Evolutionary conservation across 92 coral and sea anemone species (phyloP), one percentile per base, ranked within the genome.

Genomic region (Siderastrea radians): DNA sequence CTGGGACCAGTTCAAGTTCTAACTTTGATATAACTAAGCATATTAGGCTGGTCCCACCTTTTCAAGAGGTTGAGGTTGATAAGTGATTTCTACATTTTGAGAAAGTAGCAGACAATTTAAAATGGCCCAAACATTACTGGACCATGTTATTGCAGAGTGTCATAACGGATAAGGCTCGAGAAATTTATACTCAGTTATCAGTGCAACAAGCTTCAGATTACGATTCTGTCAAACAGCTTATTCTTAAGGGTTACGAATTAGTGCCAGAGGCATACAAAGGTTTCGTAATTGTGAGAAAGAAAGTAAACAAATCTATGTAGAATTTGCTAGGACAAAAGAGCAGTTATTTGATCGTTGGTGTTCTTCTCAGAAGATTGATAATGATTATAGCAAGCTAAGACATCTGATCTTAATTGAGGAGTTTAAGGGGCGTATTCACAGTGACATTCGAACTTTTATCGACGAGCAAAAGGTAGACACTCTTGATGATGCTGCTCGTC

Each of bases 281-380:
- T 93, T 86, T 66, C 53, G 91, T 1, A 89, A 58, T 44, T 72
- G 2, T 6, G 62, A 49, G 46, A 93, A 93, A 87, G 19, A 1
- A 55, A 46, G 65, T 8, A 68, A 38, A 6, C 62, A 93, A 69
- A 92, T 91, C 0, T 93, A 85, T 63, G 80, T 86, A 12, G 89
- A 93, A 78, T 93, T 93, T 86, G 91, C 89, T 54, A 67, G 75
- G 48, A 54, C 16, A 0, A 86, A 89, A 45, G 89, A 76, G 43
- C 93, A 85, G 77, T 68, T 93, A 11, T 89, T 93, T 72, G 93
- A 93, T 93, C 89, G 93, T 26, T 84, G 92, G 95, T 89, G 95
- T 71, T 46, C 48, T 62, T 92, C 95, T 7, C 72, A 63, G 60
- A 72, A 84, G 11, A 75, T 88, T 14, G 38, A 26, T 26, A 72